Conservation (phyloP, 2,797 vertebrate species). For the Notamacropus eugenii region DNA sequence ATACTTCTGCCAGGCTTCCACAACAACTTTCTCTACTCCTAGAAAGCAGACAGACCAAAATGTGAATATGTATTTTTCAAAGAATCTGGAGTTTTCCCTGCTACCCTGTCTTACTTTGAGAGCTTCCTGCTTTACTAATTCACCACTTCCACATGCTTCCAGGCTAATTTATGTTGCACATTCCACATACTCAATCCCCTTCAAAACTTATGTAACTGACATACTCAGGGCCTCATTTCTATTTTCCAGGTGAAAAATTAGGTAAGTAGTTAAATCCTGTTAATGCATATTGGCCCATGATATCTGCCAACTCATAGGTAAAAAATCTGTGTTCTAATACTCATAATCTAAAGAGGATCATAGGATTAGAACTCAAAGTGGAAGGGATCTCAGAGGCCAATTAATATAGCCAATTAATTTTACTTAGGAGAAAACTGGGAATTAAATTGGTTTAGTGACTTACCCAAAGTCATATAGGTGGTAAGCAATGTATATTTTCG, state of each 20-base stretch:
- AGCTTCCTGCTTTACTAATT: not conserved
- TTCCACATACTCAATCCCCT: not conserved
- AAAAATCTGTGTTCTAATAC: not conserved
- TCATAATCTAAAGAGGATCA: not conserved
- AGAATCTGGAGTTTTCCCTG: not conserved
- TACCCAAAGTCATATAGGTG: not conserved
- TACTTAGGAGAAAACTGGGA: not conserved
- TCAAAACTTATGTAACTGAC: not conserved
- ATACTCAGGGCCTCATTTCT: not conserved
- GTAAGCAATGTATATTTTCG: not conserved
- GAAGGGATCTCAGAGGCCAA: not conserved
- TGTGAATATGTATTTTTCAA: not conserved
- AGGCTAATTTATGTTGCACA: not conserved
- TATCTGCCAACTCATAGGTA: not conserved
- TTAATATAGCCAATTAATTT: not conserved
- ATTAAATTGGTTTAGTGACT: not conserved
- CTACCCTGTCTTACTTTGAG: not conserved
- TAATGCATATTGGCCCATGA: too few relatives aligned
- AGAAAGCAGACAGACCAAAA: not conserved
- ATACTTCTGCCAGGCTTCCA: not conserved
- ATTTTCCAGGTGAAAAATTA: not conserved
- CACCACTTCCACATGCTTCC: not conserved
- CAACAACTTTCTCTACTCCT: not conserved
- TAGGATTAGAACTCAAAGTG: not conserved
- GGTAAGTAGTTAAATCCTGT: not conserved